Conservation (phyloP, 2,113 vertebrate species). For the Eurypyga helias region DNA sequence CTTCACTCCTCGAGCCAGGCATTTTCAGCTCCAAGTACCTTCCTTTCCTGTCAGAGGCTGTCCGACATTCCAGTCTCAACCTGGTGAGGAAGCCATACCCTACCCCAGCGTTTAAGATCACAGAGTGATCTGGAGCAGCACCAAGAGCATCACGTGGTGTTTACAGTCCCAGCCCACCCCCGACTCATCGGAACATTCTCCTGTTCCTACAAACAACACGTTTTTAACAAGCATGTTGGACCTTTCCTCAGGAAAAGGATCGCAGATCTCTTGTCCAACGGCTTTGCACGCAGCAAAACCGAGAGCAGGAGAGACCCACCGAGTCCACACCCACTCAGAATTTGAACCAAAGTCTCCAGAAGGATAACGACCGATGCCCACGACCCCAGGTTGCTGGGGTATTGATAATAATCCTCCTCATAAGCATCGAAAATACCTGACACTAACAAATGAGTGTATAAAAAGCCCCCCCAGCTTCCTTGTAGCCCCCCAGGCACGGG, state of each 20-base stretch:
- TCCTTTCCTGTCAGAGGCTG: not conserved
- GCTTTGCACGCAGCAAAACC: not conserved
- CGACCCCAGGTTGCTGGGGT: accelerated
- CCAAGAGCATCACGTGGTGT: not conserved
- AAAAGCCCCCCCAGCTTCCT: too few species aligned
- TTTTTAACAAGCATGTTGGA: not conserved
- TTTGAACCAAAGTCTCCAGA: not conserved
- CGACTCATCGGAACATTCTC: not conserved
- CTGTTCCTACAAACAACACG: not conserved
- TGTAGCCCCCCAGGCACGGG: too few species aligned
- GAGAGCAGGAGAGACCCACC: accelerated
- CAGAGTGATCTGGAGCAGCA: not conserved
- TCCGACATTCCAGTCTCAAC: not conserved
- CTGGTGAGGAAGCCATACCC: too few species aligned
- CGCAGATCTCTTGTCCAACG: not conserved
- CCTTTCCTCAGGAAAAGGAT: not conserved
- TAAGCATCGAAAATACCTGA: not conserved
- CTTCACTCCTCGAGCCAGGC: too few species aligned
- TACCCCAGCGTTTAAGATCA: not conserved
- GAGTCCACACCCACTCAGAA: too few species aligned
- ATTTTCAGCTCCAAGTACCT: not conserved
- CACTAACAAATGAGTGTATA: not conserved
- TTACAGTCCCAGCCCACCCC: not conserved
- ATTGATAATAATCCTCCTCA: not conserved
- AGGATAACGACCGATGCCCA: accelerated